Percentiles rank a stretch among this genome's conserved stretches.
Conservation (phyloP, 2,113 vertebrate genomes). For the Ivindomyrus marchei region DNA sequence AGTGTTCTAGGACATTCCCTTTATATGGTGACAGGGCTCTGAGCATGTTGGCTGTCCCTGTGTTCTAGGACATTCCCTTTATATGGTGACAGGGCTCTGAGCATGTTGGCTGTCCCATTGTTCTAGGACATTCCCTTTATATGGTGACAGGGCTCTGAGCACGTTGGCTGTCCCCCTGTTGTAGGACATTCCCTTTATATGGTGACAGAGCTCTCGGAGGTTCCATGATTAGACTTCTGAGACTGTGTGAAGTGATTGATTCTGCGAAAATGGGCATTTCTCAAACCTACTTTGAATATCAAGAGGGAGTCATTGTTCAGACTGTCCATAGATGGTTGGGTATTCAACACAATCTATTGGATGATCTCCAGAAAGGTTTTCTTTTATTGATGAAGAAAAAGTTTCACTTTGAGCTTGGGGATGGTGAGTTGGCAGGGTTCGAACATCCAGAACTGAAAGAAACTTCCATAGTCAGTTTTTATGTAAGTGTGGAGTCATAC, state of each 20-base stretch:
- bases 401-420: background rate
- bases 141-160: background rate
- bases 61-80: background rate
- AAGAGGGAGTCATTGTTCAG: slow-evolving; percentile 10
- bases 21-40: background rate
- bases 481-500: background rate
- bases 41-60: background rate
- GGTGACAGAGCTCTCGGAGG: background rate
- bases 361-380: slow-evolving; percentile 4
- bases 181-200: background rate
- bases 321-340: slow-evolving; percentile 2
- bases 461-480: slow-evolving; percentile 9
- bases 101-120: background rate
- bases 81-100: background rate
- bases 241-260: background rate
- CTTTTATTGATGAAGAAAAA: slow-evolving; percentile 7
- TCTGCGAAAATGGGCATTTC: slow-evolving; percentile 12
- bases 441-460: background rate
- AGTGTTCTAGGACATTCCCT: background rate
- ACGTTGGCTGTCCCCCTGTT: background rate
- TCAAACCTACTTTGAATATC: slow-evolving; percentile 9
- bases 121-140: background rate
- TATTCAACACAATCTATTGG: slow-evolving; percentile 13
- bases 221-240: background rate
- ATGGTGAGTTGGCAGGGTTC: background rate